Conservation (phyloP, 2,888 invertebrate genomes). For the Crematogaster levior region DNA sequence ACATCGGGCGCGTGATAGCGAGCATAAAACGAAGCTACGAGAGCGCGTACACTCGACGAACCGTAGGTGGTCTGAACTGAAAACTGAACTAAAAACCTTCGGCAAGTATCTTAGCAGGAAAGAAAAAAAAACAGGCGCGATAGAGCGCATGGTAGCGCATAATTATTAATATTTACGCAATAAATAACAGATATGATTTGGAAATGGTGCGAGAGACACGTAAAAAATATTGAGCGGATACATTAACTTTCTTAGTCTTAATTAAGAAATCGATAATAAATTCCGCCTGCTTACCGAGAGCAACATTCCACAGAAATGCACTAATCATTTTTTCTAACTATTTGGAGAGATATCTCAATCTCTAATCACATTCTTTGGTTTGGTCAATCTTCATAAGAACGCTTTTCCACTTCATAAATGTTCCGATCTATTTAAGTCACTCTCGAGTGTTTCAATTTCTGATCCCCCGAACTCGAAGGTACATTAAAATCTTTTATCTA, state of each 20-base stretch:
- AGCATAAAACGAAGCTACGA: conserved; percentile 38
- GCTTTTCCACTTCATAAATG: background rate
- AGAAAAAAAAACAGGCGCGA: background rate
- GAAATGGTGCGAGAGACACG: conserved; percentile 3
- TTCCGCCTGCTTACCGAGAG: background rate
- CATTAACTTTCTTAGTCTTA: background rate
- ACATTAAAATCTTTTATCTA: background rate
- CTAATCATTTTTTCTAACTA: background rate
- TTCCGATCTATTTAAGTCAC: background rate
- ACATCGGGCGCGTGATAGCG: conserved; percentile 28
- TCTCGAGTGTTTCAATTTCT: background rate
- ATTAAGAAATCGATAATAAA: conserved; percentile 16
- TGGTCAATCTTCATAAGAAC: background rate
- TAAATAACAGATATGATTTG: conserved; percentile 14
- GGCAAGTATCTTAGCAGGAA: background rate
- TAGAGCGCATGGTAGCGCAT: background rate
- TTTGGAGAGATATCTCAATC: background rate
- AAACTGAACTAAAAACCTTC: too few relatives aligned
- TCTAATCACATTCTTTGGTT: background rate
- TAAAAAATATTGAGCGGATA: background rate
- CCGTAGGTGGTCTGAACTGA: conserved; percentile 25
- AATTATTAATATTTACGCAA: conserved; percentile 35
- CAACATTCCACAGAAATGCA: background rate
- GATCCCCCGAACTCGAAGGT: background rate
- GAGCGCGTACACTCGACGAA: background rate